A percentile compares a stretch with the other conserved stretches of the same genome.
These are phyloP conservation scores for Clivina fossor DNA, from an alignment of 2,888 invertebrate species.

Conservation along the genomic window DNA sequence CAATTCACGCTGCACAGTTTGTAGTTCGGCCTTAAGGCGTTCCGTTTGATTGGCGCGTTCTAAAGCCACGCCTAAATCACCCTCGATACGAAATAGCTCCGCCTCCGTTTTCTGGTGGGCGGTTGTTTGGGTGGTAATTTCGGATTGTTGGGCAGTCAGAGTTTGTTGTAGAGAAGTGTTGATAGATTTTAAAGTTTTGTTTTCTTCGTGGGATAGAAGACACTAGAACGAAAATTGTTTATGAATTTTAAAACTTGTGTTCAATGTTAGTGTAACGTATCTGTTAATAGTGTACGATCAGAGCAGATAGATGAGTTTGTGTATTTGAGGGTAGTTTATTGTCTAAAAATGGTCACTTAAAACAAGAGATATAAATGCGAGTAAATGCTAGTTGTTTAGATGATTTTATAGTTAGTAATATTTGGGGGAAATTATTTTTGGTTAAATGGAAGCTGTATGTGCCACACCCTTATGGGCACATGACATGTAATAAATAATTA, in stretches of 20 bases:
- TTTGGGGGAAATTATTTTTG: too few species aligned
- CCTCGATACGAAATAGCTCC: conserved; percentile 47
- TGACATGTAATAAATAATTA: too few species aligned
- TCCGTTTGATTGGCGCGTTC: conserved; percentile 53
- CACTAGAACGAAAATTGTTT: conserved; percentile 50
- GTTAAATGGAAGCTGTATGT: too few species aligned
- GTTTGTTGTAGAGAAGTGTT: conserved; percentile 58
- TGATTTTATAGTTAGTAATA: too few species aligned
- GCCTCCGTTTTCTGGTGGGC: conserved; percentile 56
- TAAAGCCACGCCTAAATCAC: conserved; percentile 51
- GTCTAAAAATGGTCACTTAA: too few species aligned
- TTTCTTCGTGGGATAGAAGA: conserved; percentile 56
- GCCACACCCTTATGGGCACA: too few species aligned
- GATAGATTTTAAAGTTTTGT: conserved; percentile 54
- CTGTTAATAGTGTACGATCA: too few species aligned
- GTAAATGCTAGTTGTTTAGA: too few species aligned
- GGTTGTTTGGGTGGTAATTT: conserved; percentile 53
- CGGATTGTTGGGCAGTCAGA: conserved; percentile 50
- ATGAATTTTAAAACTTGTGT: not conserved
- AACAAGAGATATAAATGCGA: too few species aligned
- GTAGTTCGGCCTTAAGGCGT: conserved; percentile 57
- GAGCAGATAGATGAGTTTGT: too few species aligned
- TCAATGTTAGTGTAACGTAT: too few species aligned
- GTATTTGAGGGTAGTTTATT: too few species aligned
- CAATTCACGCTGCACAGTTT: conserved; percentile 59